Conservation (phyloP, 2,888 invertebrate genomes). For the Caenorhabditis uteleia region DNA sequence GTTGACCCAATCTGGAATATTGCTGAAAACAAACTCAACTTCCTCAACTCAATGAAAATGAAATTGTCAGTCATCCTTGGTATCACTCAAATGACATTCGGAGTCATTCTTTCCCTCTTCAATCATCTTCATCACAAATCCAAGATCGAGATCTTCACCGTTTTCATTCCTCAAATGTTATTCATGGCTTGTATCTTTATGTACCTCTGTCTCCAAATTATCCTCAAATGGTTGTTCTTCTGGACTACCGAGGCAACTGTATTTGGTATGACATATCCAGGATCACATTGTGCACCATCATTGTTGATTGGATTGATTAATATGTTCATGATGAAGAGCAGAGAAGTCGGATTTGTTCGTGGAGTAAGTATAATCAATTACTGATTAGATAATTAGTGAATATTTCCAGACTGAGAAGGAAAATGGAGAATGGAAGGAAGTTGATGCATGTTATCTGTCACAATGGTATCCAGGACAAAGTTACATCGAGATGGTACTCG, state of each 20-base stretch:
- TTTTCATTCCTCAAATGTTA: constrained; percentile 92
- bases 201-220: constrained; percentile 91
- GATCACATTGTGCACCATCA: constrained; percentile 65
- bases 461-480: constrained; percentile 70
- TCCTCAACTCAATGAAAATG: constrained; percentile 70
- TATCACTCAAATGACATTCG: constrained; percentile 68
- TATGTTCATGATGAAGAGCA: constrained; percentile 60
- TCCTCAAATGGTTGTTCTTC: constrained; percentile 84
- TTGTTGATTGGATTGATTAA: constrained; percentile 64
- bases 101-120: constrained; percentile 62
- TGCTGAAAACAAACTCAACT: constrained; percentile 67
- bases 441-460: constrained; percentile 56
- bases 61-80: constrained; percentile 68
- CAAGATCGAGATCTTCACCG: constrained; percentile 82
- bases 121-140: constrained; percentile 73
- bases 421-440: constrained; percentile 26
- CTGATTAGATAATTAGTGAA: background rate
- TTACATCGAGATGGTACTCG: constrained; percentile 69
- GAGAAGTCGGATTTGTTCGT: constrained; percentile 44
- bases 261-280: constrained; percentile 64
- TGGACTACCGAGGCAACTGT: constrained; percentile 35
- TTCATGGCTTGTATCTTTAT: constrained; percentile 90
- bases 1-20: constrained; percentile 72
- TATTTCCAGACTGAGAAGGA: constrained; percentile 18
- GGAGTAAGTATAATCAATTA: constrained; percentile 1